These are phyloP conservation scores for Taeniopygia guttata DNA, from an alignment of 2,797 vertebrate species.

Conservation along the genomic window DNA sequence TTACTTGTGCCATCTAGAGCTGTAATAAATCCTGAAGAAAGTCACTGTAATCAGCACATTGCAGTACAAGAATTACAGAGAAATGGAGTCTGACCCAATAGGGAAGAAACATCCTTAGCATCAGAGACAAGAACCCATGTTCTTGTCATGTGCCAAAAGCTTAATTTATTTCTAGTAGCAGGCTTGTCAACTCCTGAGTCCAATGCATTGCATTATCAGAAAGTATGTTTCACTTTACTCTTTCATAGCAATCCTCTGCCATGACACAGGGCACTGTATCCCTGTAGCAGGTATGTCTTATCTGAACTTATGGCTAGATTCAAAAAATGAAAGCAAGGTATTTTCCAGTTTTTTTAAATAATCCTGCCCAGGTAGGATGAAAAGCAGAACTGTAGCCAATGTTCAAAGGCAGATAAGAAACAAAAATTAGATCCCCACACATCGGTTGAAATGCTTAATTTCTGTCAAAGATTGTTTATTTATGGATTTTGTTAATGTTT, in stretches of 20 bases:
- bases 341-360: background rate
- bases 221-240: background rate
- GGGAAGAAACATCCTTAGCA: background rate
- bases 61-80: background rate
- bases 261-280: background rate
- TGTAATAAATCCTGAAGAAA: conserved; percentile 10
- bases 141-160: background rate
- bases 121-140: background rate
- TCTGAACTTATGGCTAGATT: background rate
- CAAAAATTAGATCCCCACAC: background rate
- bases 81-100: background rate
- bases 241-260: background rate
- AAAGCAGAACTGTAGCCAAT: background rate
- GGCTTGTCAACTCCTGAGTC: background rate
- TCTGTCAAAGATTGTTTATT: background rate
- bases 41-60: background rate
- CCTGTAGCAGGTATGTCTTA: background rate
- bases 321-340: background rate
- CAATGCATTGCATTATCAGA: background rate
- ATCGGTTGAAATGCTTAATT: background rate
- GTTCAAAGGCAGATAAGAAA: background rate
- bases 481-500: background rate
- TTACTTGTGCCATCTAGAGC: background rate
- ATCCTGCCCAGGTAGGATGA: background rate
- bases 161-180: background rate